Evolutionary conservation across 2,113 vertebrate genomes (phyloP), one percentile per base, ranked within the genome.

Genomic region (Leuciscus idus): DNA sequence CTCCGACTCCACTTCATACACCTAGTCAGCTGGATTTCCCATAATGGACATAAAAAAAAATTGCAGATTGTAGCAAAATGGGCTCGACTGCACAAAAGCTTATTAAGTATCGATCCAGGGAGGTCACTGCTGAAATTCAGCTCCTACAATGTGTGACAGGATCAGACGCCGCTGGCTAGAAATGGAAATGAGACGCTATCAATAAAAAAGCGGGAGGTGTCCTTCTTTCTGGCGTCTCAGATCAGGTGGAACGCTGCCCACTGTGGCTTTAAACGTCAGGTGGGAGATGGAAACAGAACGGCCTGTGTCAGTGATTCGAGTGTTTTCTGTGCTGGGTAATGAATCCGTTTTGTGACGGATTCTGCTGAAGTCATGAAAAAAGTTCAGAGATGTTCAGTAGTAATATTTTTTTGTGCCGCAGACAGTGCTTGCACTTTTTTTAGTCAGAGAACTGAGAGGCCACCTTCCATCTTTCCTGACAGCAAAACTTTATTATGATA

Each of bases 81-180:
- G 91, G 91, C 89, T 91, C 92, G 90, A 92, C 91, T 92, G 92
- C 91, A 91, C 91, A 92, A 92, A 93, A 92, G 92, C 94, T 92
- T 95, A 95, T 95, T 94, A 95, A 93, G 90, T 95, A 95, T 95
- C 90, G 93, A 95, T 95, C 92, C 70, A 50, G 85, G 89, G 91
- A 94, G 92, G 94, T 95, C 93, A 93, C 92, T 92, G 91, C 91
- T 91, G 90, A 91, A 92, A 91, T 94, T 89, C 89, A 83, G 84
- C 92, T 92, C 90, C 87, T 90, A 92, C 92, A 91, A 90, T 89
- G 89, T 85, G 88, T 90, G 90, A 86, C 90, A 81, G 91, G 88
- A 91, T 92, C 87, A 26, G 23, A 89, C 66, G 50, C 81, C 59
- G 12, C 9, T 73, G 46, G 61, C 52, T n/a, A 87, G 77, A 74